Evolutionary conservation across 2,113 vertebrate species (phyloP), one percentile per base, ranked within the genome.

Genomic region (Platycercus adscitus): DNA sequence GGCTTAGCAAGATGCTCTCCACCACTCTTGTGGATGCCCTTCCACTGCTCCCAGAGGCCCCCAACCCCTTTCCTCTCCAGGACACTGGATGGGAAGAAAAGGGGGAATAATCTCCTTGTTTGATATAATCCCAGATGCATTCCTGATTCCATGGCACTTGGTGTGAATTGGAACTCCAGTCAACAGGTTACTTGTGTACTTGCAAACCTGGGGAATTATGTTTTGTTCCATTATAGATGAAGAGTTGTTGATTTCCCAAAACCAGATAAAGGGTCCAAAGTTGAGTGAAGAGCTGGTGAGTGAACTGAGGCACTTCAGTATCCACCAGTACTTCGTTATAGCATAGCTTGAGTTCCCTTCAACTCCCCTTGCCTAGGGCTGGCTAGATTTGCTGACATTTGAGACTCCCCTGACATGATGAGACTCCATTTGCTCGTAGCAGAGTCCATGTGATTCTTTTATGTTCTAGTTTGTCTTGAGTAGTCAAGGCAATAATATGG

Each of bases 1-100:
- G 87, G 95, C 94, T 78, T 88, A 81, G 95, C n/a, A 69, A 77
- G 95, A 52, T 88, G 89, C 94, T 95, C 61, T 76, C 24, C 1
- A n/a, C 4, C 11, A 3, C 17, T 6, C 3, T 65, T 52, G 73
- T 33, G 2, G 46, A 1, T 87, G 65, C 19, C 90, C 92, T 95
- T 94, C 76, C 89, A 43, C 39, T 53, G 66, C 82, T 92, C 94
- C 95, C 85, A 69, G 76, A 91, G 94, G 86, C n/a, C n/a, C 92
- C 77, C 91, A 56, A 85, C 61, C 86, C 49, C 47, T 76, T 85
- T 76, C 76, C 94, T 95, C 66, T 21, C 86, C 10, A 49, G 44
- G 84, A 60, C 53, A 49, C 89, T 91, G 90, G 80, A 93, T 56
- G 89, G 82, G 47, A 95, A 89, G 89, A 93, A 72, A 35, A 20